Conservation (phyloP, 2,888 invertebrate genomes). For the Chrysotoxum bicinctum region DNA sequence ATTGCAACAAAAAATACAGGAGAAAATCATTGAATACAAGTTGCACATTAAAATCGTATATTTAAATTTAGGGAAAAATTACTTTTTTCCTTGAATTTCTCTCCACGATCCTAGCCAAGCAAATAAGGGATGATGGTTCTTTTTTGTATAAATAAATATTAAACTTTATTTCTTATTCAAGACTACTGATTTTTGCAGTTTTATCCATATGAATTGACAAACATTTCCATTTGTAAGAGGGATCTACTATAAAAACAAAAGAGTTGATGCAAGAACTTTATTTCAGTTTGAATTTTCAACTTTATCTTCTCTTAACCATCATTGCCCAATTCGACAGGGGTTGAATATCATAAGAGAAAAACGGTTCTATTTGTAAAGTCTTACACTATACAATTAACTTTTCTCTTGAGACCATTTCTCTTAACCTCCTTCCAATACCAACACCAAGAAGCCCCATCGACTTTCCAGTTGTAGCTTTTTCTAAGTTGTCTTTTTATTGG, state of each 20-base stretch:
- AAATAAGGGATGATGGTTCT: no score
- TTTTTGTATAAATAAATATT: no score
- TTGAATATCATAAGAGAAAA: constrained; percentile 44
- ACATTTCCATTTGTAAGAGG: neutral
- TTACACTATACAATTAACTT: neutral
- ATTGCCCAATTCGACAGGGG: neutral
- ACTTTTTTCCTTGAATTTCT: no score
- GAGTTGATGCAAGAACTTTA: constrained; percentile 40
- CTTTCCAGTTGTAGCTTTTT: constrained; percentile 56
- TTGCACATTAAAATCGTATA: no score
- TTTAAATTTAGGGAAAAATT: no score
- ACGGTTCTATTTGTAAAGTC: constrained; percentile 67
- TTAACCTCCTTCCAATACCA: constrained; percentile 44
- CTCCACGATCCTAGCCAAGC: no score
- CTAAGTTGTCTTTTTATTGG: constrained; percentile 65
- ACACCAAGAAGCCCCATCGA: neutral
- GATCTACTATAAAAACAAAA: constrained; percentile 22
- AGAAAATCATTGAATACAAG: no score
- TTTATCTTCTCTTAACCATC: neutral
- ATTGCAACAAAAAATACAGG: no score
- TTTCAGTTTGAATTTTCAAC: neutral
- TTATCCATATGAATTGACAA: no score
- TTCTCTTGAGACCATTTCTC: constrained; percentile 17
- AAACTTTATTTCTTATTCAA: no score
- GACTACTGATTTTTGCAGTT: no score